These are phyloP conservation scores for Pelobates fuscus DNA, from an alignment of 2,113 vertebrate species.

Conservation along the genomic window DNA sequence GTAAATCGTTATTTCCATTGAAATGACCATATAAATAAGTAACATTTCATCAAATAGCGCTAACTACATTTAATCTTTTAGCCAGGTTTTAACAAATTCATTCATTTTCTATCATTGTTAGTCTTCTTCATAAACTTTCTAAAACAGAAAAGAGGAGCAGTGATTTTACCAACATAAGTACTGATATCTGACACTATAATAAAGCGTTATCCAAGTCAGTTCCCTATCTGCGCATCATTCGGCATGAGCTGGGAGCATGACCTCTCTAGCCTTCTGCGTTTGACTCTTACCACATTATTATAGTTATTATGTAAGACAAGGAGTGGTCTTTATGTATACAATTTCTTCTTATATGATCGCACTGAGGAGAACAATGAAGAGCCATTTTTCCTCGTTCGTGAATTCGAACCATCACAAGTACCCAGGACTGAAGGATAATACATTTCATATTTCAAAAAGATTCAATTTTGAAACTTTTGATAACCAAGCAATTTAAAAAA, in stretches of 20 bases:
- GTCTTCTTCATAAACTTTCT: no score
- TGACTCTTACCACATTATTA: conserved; percentile 7
- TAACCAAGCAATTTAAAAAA: conserved; percentile 53
- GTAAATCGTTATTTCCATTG: no score
- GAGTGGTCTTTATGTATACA: neutral
- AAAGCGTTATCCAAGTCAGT: no score
- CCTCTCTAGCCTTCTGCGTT: conserved; percentile 12
- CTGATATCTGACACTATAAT: no score
- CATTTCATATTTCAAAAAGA: conserved; percentile 50
- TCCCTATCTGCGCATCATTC: neutral
- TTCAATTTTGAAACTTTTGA: conserved; percentile 50
- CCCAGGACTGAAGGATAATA: conserved; percentile 50
- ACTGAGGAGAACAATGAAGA: conserved; percentile 44
- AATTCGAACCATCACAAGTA: conserved; percentile 38
- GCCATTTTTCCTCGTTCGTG: conserved; percentile 15
- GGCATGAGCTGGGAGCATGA: conserved; percentile 13
- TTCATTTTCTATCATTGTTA: no score
- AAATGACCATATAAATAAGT: no score
- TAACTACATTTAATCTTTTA: no score
- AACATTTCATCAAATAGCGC: no score
- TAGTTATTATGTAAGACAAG: neutral
- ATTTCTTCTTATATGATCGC: conserved; percentile 51
- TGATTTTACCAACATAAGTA: no score
- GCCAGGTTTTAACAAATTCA: no score
- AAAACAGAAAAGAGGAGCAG: no score